Evolutionary conservation across 2,888 invertebrate species (phyloP).

Genomic region (Saturnia japonica): DNA sequence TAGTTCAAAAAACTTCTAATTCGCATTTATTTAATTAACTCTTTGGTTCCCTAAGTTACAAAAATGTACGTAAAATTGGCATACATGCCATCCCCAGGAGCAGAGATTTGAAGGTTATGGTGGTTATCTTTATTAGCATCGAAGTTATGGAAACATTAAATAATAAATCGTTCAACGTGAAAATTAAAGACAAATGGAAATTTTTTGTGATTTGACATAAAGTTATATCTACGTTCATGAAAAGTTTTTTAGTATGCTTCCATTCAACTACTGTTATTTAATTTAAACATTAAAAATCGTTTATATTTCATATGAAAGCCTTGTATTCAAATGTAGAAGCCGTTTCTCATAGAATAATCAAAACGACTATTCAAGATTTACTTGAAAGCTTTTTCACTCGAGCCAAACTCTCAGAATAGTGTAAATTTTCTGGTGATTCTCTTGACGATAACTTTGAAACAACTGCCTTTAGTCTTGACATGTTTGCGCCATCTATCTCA

Average conservation of each 20-base stretch:
- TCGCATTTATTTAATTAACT: not conserved
- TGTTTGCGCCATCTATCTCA: slow-evolving; percentile 73
- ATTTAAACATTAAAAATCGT: not conserved
- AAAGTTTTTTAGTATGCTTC: too few species aligned
- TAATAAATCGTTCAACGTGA: too few species aligned
- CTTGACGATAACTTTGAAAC: slow-evolving; percentile 58
- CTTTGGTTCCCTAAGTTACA: too few species aligned
- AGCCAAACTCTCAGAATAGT: slow-evolving; percentile 38
- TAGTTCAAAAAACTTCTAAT: too few species aligned
- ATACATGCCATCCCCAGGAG: too few species aligned
- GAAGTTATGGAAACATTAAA: too few species aligned
- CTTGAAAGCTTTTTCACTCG: slow-evolving; percentile 48
- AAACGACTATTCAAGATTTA: slow-evolving; percentile 28
- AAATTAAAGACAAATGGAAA: too few species aligned
- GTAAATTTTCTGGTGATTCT: slow-evolving; percentile 48
- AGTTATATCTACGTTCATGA: too few species aligned
- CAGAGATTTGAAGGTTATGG: too few species aligned
- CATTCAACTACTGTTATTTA: not conserved
- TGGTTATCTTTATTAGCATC: too few species aligned
- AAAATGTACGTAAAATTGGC: too few species aligned
- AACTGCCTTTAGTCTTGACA: slow-evolving; percentile 64
- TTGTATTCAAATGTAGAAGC: not conserved
- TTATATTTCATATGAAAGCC: not conserved
- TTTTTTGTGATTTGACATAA: too few species aligned
- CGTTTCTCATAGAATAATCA: not conserved